Evolutionary conservation across 2,113 vertebrate species (phyloP).

Genomic region (Toxostoma redivivum): DNA sequence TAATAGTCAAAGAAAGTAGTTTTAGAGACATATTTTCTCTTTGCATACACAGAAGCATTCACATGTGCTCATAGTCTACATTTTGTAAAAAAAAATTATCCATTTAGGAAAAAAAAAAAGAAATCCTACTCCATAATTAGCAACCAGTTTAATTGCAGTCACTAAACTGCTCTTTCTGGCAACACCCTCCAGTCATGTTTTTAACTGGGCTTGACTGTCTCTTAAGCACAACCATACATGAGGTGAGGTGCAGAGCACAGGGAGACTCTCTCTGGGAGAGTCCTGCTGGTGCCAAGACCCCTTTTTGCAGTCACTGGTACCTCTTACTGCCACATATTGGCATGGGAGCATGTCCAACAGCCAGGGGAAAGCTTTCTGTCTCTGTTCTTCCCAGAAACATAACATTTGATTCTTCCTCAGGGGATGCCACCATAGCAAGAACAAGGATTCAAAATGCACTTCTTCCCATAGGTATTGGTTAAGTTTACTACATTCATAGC

Average conservation of each 20-base stretch:
- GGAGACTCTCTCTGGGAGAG: background rate
- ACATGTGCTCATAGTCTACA: background rate
- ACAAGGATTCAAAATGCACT: background rate
- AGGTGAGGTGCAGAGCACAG: background rate
- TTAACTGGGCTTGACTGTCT: conserved; percentile 13
- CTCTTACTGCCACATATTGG: background rate
- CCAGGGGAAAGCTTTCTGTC: background rate
- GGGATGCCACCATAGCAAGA: background rate
- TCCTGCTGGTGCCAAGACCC: background rate
- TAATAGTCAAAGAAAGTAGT: background rate
- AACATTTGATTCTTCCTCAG: background rate
- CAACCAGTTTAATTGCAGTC: background rate
- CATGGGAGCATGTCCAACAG: background rate
- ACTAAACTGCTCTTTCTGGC: background rate
- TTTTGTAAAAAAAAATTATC: background rate
- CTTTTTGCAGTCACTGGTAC: background rate
- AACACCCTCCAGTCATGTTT: background rate
- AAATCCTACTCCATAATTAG: background rate
- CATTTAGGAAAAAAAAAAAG: background rate
- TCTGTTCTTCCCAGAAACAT: background rate
- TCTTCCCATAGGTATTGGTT: background rate
- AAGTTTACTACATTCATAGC: background rate
- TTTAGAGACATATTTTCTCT: background rate
- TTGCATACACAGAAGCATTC: background rate
- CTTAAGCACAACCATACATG: fast-evolving